phyloP scores from a whole-genome alignment of 2,113 vertebrate species.

The Coturnix japonica region DNA sequence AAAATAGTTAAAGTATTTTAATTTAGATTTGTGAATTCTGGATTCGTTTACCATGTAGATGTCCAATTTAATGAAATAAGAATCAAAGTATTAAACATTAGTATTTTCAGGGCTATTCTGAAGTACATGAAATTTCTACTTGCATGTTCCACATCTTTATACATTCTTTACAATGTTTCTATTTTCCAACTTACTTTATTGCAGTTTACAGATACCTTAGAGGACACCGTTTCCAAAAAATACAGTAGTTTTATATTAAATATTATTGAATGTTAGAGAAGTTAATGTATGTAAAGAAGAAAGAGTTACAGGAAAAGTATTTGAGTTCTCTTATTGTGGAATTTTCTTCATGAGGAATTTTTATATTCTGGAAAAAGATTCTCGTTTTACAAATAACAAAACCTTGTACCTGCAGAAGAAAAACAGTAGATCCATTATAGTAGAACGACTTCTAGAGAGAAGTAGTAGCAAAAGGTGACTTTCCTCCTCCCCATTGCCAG shows the following conservation, averaged over 20 bases:
- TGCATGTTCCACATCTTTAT: neutral
- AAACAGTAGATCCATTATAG: neutral
- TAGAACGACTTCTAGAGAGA: neutral
- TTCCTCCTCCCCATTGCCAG: neutral
- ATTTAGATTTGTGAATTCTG: neutral
- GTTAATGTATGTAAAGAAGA: neutral
- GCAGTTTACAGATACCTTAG: neutral
- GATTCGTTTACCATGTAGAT: neutral
- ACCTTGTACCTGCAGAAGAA: neutral
- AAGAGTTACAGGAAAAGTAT: neutral
- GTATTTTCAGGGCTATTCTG: neutral
- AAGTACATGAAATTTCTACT: neutral
- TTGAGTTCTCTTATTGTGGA: neutral
- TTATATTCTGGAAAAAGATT: neutral
- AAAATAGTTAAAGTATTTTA: neutral
- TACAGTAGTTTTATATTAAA: neutral
- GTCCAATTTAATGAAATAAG: neutral
- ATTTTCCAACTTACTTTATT: neutral
- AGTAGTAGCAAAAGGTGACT: neutral
- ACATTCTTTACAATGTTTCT: neutral
- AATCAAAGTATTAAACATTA: neutral
- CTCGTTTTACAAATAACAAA: neutral
- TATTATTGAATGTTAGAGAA: neutral
- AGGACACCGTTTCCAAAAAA: neutral
- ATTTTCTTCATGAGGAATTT: neutral